Evolutionary conservation across 2,888 invertebrate genomes (phyloP).

Genomic region (Rotaria socialis): DNA sequence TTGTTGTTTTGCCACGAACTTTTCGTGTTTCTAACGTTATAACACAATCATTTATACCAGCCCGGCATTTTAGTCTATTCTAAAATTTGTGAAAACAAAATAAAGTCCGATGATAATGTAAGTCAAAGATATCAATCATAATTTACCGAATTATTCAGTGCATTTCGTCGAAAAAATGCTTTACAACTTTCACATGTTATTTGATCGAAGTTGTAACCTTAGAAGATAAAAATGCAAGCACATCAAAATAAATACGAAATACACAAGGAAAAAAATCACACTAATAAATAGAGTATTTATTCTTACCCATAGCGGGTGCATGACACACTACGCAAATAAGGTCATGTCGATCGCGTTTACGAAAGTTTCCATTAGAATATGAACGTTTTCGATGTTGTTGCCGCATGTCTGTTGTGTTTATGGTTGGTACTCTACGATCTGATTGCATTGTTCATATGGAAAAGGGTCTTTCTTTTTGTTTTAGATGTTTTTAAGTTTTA

Average conservation of each 20-base stretch:
- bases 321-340: background rate
- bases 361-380: background rate
- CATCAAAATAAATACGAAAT: background rate
- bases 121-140: background rate
- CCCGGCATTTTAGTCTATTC: background rate
- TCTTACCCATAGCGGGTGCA: background rate
- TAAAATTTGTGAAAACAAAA: background rate
- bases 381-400: background rate
- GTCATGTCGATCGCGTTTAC: background rate
- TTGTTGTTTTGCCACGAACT: background rate
- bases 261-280: background rate
- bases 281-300: background rate
- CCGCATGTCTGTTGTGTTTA: background rate
- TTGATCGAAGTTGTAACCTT: background rate
- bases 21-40: background rate
- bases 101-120: background rate
- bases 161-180: background rate
- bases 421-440: background rate
- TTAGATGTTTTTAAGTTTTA: background rate
- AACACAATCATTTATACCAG: background rate
- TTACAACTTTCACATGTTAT: conserved; percentile 6
- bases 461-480: background rate
- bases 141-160: background rate
- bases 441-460: background rate
- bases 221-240: background rate